A percentile compares a stretch with the other conserved stretches of the same genome.
These are phyloP conservation scores for Drosophila rubida DNA, from an alignment of 2,888 invertebrate species.

Conservation along the genomic window DNA sequence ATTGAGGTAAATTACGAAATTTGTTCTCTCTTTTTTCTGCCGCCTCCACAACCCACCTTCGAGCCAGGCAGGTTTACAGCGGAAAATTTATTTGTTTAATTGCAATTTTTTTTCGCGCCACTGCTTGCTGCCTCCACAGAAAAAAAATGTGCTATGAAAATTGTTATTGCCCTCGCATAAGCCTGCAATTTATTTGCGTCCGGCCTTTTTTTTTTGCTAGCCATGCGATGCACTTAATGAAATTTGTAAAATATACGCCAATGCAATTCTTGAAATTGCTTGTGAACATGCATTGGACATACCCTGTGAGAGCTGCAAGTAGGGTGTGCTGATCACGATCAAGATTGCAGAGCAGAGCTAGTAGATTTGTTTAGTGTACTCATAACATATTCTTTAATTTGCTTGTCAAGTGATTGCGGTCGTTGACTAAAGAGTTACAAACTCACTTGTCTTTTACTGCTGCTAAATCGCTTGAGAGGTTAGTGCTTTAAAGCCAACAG, in stretches of 20 bases:
- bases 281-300: neutral
- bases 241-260: conserved; percentile 54
- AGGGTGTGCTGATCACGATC: neutral
- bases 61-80: conserved; percentile 64
- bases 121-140: conserved; percentile 15
- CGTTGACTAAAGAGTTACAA: neutral
- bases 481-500: conserved; percentile 5
- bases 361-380: no score
- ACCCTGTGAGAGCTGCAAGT: neutral
- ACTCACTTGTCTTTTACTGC: neutral
- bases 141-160: conserved; percentile 61
- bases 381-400: no score
- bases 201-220: neutral
- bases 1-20: conserved; percentile 79
- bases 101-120: conserved; percentile 61
- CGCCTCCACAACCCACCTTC: neutral
- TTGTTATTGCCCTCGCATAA: conserved; percentile 60
- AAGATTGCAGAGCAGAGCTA: no score
- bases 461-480: neutral
- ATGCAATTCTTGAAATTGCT: conserved; percentile 31
- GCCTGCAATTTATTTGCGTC: conserved; percentile 64
- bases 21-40: conserved; percentile 42
- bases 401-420: neutral
- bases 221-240: conserved; percentile 49
- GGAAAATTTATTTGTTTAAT: conserved; percentile 79